phyloP scores from a whole-genome alignment of 2,113 vertebrate genomes.

The Myotis davidii region DNA sequence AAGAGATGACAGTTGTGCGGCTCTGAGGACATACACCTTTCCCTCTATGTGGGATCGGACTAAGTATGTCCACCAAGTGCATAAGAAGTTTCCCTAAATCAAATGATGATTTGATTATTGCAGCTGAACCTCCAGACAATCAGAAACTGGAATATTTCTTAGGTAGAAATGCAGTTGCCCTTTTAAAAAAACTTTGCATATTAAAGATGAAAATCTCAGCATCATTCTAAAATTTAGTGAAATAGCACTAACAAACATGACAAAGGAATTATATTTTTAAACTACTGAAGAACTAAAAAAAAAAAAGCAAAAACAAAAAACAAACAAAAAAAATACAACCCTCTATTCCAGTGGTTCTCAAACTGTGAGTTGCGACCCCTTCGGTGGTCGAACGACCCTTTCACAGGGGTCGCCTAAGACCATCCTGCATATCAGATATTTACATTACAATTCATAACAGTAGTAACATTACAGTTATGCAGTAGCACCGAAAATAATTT shows the following conservation, averaged over 20 bases:
- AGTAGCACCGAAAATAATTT: too few relatives aligned
- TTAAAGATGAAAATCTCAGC: background rate
- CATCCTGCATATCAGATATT: too few relatives aligned
- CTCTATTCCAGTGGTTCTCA: background rate
- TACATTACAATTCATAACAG: too few relatives aligned
- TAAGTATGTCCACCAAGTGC: background rate
- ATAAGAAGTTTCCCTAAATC: background rate
- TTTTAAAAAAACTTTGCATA: background rate
- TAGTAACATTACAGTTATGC: too few relatives aligned
- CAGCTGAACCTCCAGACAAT: background rate
- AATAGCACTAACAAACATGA: background rate
- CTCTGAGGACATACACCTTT: background rate
- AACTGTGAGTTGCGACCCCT: too few relatives aligned
- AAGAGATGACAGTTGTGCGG: background rate
- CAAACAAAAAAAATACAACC: background rate
- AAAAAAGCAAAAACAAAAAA: background rate
- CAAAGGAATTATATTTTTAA: background rate
- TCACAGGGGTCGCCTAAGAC: too few relatives aligned
- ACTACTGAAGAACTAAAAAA: background rate
- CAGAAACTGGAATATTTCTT: background rate
- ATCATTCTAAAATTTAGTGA: conserved; percentile 5
- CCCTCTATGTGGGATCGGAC: background rate
- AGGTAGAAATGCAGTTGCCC: background rate
- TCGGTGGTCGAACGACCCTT: too few relatives aligned
- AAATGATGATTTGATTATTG: background rate